phyloP scores from a whole-genome alignment of 2,113 vertebrate genomes.

The Pungitius pungitius region DNA sequence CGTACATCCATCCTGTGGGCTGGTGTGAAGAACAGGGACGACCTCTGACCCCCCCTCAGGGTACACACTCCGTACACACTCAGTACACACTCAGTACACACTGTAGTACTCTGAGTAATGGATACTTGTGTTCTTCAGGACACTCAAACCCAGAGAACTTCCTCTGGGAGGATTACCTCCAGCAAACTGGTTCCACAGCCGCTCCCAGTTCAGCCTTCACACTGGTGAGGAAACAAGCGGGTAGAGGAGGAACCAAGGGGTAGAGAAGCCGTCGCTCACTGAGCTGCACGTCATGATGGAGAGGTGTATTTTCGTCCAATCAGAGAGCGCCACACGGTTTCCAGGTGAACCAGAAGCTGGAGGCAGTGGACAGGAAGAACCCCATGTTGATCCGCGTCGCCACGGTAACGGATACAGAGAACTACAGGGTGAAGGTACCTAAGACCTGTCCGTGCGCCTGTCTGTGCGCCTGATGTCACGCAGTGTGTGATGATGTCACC shows the following conservation, averaged over 20 bases:
- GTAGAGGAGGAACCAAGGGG: neutral
- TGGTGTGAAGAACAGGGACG: slow-evolving; percentile 87
- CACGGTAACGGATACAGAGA: slow-evolving; percentile 81
- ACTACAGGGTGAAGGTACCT: slow-evolving; percentile 83
- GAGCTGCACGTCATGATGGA: slow-evolving; percentile 17
- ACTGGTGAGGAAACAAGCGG: slow-evolving; percentile 72
- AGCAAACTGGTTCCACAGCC: slow-evolving; percentile 82
- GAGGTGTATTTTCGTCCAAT: slow-evolving; percentile 42
- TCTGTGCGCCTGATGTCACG: neutral
- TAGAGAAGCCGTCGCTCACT: neutral
- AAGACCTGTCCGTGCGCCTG: neutral
- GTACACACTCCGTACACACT: slow-evolving; percentile 36
- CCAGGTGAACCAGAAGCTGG: slow-evolving; percentile 83
- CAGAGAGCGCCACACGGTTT: slow-evolving; percentile 86
- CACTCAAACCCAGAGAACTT: slow-evolving; percentile 84
- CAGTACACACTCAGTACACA: neutral
- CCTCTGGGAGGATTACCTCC: slow-evolving; percentile 87
- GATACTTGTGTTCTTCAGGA: slow-evolving; percentile 60
- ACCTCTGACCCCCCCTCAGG: slow-evolving; percentile 87
- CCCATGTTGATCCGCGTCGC: slow-evolving; percentile 87
- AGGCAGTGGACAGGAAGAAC: slow-evolving; percentile 85
- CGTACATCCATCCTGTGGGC: slow-evolving; percentile 87
- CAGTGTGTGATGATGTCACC: slow-evolving; percentile 6
- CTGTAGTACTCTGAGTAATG: neutral
- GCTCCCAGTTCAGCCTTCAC: slow-evolving; percentile 85